These are phyloP conservation scores for Tipula helvola DNA, from an alignment of 2,888 invertebrate genomes.

Conservation along the genomic window DNA sequence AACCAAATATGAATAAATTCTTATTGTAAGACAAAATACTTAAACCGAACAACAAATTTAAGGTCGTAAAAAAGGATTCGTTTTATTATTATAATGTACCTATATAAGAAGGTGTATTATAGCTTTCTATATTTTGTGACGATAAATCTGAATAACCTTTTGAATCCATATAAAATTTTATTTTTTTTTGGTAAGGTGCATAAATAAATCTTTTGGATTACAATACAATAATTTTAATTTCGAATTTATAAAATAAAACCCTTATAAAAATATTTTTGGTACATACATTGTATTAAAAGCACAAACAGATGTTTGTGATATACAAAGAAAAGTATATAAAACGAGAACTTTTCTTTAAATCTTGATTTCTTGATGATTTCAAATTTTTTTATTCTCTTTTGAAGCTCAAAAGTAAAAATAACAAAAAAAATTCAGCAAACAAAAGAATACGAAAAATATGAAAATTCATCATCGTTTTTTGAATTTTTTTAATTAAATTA, in stretches of 20 bases:
- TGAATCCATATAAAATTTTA: background rate
- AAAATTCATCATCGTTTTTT: background rate
- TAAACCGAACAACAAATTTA: background rate
- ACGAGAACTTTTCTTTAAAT: background rate
- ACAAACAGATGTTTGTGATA: no score
- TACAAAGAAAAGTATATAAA: no score
- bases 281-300: background rate
- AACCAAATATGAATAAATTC: background rate
- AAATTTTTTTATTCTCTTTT: background rate
- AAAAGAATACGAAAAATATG: background rate
- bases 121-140: background rate
- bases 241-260: background rate
- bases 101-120: background rate
- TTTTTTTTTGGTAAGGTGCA: background rate
- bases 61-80: background rate
- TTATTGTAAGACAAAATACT: background rate
- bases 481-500: background rate
- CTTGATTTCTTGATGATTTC: background rate
- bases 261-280: background rate
- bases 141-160: background rate
- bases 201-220: background rate
- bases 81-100: background rate
- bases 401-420: background rate
- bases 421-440: background rate
- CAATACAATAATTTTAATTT: background rate